Conservation (phyloP, 35 echinoderm and acorn worm genomes). For the Heliocidaris tuberculata region DNA sequence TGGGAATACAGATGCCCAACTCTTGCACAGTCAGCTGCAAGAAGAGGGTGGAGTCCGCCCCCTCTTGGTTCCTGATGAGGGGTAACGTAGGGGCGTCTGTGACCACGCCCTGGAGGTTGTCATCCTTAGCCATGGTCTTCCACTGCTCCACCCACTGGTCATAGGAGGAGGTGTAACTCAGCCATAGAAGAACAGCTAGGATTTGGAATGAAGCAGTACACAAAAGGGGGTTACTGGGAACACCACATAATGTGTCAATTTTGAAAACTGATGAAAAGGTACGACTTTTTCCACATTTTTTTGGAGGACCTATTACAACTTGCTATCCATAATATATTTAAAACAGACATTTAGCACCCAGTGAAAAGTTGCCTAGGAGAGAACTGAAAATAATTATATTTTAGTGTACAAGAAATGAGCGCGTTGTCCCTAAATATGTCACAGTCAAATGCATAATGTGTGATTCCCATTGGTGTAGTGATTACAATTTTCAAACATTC, state of each 20-base stretch:
- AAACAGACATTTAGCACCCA: too few relatives aligned
- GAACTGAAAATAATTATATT: too few relatives aligned
- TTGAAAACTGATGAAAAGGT: background rate
- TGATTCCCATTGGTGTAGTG: too few relatives aligned
- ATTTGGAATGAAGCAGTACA: background rate
- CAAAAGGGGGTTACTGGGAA: background rate
- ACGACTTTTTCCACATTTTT: too few relatives aligned
- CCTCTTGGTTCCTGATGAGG: constrained; percentile 39
- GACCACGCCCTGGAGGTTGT: constrained; percentile 31
- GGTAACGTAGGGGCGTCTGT: constrained; percentile 44
- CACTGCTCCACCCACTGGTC: constrained; percentile 88
- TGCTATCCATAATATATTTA: too few relatives aligned
- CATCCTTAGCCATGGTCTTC: constrained; percentile 62
- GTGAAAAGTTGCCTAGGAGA: too few relatives aligned
- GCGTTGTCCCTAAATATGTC: too few relatives aligned
- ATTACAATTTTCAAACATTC: too few relatives aligned
- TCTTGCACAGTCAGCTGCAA: constrained; percentile 84
- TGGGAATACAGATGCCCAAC: constrained; percentile 82
- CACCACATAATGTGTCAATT: background rate
- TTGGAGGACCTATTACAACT: too few relatives aligned
- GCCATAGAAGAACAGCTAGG: constrained; percentile 83
- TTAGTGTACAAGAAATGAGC: too few relatives aligned
- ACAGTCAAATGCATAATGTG: too few relatives aligned
- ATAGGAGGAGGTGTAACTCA: constrained; percentile 89
- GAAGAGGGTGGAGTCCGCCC: constrained; percentile 60